Conservation (phyloP, 2,888 invertebrate species). For the Allophyes oxyacanthae region DNA sequence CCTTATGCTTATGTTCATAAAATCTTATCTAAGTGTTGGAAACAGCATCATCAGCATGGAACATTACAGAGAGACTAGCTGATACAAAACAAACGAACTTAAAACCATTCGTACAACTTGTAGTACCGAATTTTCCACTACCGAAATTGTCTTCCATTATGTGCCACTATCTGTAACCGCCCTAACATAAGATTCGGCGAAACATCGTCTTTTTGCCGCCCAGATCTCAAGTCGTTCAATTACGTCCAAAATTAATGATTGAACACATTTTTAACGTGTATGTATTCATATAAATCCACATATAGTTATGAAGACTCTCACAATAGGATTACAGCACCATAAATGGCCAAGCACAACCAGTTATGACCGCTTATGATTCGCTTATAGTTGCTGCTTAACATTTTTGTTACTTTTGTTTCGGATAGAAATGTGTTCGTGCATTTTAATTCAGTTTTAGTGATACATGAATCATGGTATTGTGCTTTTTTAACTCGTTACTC, state of each 20-base stretch:
- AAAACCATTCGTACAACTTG: background rate
- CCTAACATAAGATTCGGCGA: slow-evolving; percentile 73
- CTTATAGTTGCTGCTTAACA: slow-evolving; percentile 67
- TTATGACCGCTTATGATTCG: slow-evolving; percentile 81
- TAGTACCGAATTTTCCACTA: background rate
- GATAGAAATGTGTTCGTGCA: slow-evolving; percentile 82
- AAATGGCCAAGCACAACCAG: slow-evolving; percentile 83
- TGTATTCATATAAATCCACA: slow-evolving; percentile 64
- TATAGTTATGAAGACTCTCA: slow-evolving; percentile 61
- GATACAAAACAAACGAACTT: too few relatives aligned
- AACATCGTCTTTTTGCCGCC: slow-evolving; percentile 80
- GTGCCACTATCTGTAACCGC: slow-evolving; percentile 22
- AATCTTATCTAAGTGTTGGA: too few relatives aligned
- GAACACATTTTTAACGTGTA: slow-evolving; percentile 81
- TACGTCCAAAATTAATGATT: slow-evolving; percentile 87
- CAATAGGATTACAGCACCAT: slow-evolving; percentile 87
- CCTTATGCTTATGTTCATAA: too few relatives aligned
- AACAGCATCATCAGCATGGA: too few relatives aligned
- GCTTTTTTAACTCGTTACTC: slow-evolving; percentile 15
- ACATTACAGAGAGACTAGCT: too few relatives aligned
- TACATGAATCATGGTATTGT: slow-evolving; percentile 34
- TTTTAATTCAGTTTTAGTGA: slow-evolving; percentile 83
- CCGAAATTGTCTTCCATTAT: background rate
- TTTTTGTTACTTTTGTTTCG: slow-evolving; percentile 85
- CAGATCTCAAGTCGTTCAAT: slow-evolving; percentile 83